Evolutionary conservation across 2,797 vertebrate species (phyloP), one percentile per base, ranked within the genome.

Genomic region (Lepilemur septentrionalis): DNA sequence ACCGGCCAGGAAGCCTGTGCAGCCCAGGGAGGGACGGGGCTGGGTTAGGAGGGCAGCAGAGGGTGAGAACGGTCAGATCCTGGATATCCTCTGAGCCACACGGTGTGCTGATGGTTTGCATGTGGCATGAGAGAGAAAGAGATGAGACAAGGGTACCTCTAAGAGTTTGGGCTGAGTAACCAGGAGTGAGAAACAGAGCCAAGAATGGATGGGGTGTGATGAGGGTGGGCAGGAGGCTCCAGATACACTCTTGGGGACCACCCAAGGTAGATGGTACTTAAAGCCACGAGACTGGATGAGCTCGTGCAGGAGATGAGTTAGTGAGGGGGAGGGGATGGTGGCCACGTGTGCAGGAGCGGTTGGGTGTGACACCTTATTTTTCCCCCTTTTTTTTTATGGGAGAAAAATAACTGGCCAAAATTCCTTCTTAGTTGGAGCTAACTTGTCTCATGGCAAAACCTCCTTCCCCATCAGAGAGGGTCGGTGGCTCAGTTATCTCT

Each of bases 401-500:
- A 88, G 81, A 41, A 28, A 95, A 97, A 94, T 43, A 69, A n/a
- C 48, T 78, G 59, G 10, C 50, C 72, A 50, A 57, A 46, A 84
- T 35, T 81, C 94, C 80, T 50, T 7, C 87, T 96, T 95, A 87
- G 48, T 41, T 90, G 25, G 70, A 35, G 32, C 35, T 93, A 92
- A 65, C 7, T 48, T 75, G 96, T 73, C 90, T 97, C 46, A 2
- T 82, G 82, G 82, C 52, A 96, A 90, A 96, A 15, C 9, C 55
- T 30, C 25, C 91, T 50, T 79, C 15, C 2, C 3, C 18, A 23
- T 50, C 65, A 57, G 70, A 94, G 83, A 96, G 63, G 6, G 69
- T 48, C 30, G 75, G 41, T 83, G 83, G 30, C 50, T 55, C 72
- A 90, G 93, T 93, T 98, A 96, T 96, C 94, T 98, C 90, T 28